Conservation (phyloP, 2,888 invertebrate species). For the Apamea monoglypha region DNA sequence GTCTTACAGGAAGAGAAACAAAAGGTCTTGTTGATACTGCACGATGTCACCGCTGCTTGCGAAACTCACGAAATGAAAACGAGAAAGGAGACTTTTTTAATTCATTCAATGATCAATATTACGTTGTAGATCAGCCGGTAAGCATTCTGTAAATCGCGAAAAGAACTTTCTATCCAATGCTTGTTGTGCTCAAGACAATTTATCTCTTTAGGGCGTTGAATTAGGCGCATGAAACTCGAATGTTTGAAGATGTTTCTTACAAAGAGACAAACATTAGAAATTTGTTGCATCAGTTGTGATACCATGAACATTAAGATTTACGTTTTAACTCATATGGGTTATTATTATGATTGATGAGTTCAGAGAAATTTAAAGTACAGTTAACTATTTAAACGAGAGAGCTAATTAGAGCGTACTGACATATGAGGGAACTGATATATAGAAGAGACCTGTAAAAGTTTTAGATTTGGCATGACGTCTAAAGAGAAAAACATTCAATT, state of each 20-base stretch:
- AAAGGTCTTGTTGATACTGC: conserved; percentile 52
- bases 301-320: conserved; percentile 41
- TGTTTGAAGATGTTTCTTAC: neutral
- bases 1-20: conserved; percentile 53
- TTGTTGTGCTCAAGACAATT: neutral
- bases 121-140: neutral
- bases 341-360: conserved; percentile 55
- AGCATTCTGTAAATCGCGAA: neutral
- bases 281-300: conserved; percentile 11
- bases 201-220: neutral
- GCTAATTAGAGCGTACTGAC: conserved; percentile 6
- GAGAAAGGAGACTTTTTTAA: conserved; percentile 8
- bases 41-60: conserved; percentile 19
- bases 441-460: neutral
- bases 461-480: neutral
- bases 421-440: neutral
- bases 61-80: conserved; percentile 26
- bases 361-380: conserved; percentile 9
- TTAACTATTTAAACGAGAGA: conserved; percentile 21
- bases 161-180: too few relatives aligned
- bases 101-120: conserved; percentile 9
- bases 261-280: conserved; percentile 21
- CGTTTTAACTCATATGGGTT: conserved; percentile 28
- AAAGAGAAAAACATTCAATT: neutral
- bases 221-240: neutral